phyloP scores from a whole-genome alignment of 2,113 vertebrate genomes.

The Charadrius vociferus region DNA sequence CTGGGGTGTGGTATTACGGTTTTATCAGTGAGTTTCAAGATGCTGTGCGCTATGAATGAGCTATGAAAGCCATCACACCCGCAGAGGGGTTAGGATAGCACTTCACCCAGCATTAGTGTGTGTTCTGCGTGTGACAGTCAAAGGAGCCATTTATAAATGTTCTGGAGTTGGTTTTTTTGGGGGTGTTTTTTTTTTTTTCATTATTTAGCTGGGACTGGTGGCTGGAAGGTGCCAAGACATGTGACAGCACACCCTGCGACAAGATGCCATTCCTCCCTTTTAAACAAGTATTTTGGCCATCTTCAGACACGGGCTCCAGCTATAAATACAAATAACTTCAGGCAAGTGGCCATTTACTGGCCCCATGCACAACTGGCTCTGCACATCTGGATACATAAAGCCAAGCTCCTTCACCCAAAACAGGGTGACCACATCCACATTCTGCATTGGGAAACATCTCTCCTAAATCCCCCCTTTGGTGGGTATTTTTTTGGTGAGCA shows the following conservation, averaged over 20 bases:
- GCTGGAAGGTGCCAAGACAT: neutral
- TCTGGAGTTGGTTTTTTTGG: neutral
- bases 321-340: neutral
- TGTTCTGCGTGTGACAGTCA: neutral
- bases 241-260: neutral
- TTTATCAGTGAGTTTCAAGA: slow-evolving; percentile 23
- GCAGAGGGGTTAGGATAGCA: neutral
- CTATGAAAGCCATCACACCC: neutral
- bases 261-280: neutral
- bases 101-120: neutral
- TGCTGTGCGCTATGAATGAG: neutral
- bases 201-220: neutral
- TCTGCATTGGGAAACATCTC: neutral
- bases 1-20: neutral
- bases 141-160: neutral
- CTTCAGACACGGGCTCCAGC: neutral
- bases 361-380: neutral
- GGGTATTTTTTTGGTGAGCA: neutral
- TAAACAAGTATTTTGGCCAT: neutral
- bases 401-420: neutral
- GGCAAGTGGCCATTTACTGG: neutral
- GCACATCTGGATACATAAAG: neutral
- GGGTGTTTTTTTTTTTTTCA: neutral
- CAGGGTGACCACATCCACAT: neutral
- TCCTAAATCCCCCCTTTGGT: neutral